Evolutionary conservation across 2,113 vertebrate species (phyloP).

Genomic region (Ailuropoda melanoleuca): DNA sequence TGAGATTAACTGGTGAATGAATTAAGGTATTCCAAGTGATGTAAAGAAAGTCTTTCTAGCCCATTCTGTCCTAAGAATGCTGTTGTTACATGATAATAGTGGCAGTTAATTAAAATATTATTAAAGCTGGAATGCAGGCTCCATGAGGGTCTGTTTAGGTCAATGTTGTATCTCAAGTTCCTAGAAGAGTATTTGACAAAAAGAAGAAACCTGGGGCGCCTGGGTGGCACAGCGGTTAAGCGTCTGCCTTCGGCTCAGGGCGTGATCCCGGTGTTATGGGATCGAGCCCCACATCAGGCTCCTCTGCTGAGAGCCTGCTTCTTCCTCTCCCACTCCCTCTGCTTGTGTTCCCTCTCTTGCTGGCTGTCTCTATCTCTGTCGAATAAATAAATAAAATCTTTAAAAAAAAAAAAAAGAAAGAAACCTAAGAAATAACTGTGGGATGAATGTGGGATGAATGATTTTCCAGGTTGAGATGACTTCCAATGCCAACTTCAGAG

Average conservation of each 20-base stretch:
- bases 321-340: no score
- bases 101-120: not conserved
- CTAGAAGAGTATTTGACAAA: not conserved
- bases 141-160: not conserved
- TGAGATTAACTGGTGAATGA: not conserved
- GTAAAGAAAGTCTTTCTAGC: not conserved
- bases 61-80: not conserved
- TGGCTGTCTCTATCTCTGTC: no score
- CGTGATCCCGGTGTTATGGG: no score
- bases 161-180: not conserved
- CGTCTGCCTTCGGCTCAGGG: no score
- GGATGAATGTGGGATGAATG: constrained; percentile 1
- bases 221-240: no score
- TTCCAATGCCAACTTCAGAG: not conserved
- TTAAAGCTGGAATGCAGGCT: not conserved
- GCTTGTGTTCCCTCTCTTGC: no score
- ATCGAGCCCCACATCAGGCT: no score
- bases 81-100: not conserved
- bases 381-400: no score
- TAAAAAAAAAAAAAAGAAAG: not conserved
- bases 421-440: not conserved
- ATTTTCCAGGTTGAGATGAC: not conserved
- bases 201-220: not conserved
- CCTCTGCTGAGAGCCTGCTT: no score
- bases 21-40: not conserved